Percentiles rank a stretch among this genome's conserved stretches.
phyloP scores from a whole-genome alignment of 37 sponge, comb jelly and placozoan species.

The Mnemiopsis leidyi region DNA sequence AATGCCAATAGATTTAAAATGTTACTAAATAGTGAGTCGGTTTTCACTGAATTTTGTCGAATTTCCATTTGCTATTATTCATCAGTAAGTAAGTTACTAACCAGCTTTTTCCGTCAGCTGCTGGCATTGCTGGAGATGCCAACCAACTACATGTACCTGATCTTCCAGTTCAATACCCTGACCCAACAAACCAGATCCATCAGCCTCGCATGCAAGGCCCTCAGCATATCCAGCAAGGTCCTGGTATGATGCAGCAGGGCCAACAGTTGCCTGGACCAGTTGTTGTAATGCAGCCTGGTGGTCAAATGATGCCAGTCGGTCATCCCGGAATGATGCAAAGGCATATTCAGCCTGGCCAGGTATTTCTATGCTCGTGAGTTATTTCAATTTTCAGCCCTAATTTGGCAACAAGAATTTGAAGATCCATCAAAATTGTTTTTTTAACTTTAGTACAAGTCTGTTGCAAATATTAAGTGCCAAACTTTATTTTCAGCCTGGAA shows the following conservation, averaged over 20 bases:
- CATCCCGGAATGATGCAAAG: constrained; percentile 34
- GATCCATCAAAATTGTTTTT: too few species aligned
- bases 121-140: background rate
- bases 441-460: too few species aligned
- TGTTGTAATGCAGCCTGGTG: constrained; percentile 15
- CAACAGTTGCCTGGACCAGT: constrained; percentile 19
- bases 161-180: background rate
- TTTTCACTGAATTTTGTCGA: too few species aligned
- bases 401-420: too few species aligned
- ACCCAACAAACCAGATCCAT: background rate
- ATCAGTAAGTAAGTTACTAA: too few species aligned
- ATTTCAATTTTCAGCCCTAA: too few species aligned
- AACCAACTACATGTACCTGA: background rate
- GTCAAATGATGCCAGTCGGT: constrained; percentile 35
- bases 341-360: background rate
- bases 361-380: background rate
- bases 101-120: too few species aligned
- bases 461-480: too few species aligned
- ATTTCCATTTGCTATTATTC: too few species aligned
- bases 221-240: background rate
- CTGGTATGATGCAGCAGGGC: background rate
- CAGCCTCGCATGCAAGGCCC: background rate
- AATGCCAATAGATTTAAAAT: too few species aligned
- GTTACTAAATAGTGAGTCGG: too few species aligned
- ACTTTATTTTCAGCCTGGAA: background rate